Percentiles rank a stretch among this genome's conserved stretches.
phyloP scores from a whole-genome alignment of 2,113 vertebrate genomes.

The Melanostigma gelatinosum region DNA sequence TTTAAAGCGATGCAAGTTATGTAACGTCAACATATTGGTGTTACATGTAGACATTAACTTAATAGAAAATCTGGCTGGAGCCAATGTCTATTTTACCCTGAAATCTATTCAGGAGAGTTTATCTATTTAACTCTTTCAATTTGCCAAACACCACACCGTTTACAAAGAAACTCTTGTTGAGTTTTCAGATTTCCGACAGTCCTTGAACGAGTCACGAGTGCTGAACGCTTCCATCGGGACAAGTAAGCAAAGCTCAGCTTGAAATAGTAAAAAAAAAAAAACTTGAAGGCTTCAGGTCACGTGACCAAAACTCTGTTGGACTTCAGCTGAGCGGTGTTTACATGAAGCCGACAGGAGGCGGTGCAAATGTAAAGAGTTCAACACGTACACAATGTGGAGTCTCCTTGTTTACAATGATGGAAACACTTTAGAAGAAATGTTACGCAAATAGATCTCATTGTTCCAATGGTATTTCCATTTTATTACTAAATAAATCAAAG shows the following conservation, averaged over 20 bases:
- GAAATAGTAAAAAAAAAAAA: too few relatives aligned
- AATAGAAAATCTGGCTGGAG: too few relatives aligned
- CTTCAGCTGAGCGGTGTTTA: not conserved
- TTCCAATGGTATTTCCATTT: too few relatives aligned
- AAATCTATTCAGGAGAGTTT: not conserved
- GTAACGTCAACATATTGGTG: not conserved
- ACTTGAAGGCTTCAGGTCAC: not conserved
- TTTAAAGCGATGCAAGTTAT: not conserved
- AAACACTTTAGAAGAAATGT: not conserved
- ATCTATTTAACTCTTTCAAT: too few relatives aligned
- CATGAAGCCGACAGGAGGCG: not conserved
- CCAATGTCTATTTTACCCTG: not conserved
- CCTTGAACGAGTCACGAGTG: too few relatives aligned
- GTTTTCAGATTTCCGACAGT: too few relatives aligned
- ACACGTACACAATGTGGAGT: not conserved
- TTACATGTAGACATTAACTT: not conserved
- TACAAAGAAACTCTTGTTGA: too few relatives aligned
- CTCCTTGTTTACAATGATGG: not conserved
- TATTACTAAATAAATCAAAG: too few relatives aligned
- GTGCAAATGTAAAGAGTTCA: not conserved
- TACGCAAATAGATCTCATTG: not conserved
- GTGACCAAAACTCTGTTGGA: not conserved
- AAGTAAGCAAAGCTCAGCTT: too few relatives aligned
- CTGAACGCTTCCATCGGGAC: too few relatives aligned
- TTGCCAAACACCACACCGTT: too few relatives aligned